These are phyloP conservation scores for Zaprionus kolodkinae DNA, from an alignment of 1,140 invertebrate genomes.

Conservation along the genomic window DNA sequence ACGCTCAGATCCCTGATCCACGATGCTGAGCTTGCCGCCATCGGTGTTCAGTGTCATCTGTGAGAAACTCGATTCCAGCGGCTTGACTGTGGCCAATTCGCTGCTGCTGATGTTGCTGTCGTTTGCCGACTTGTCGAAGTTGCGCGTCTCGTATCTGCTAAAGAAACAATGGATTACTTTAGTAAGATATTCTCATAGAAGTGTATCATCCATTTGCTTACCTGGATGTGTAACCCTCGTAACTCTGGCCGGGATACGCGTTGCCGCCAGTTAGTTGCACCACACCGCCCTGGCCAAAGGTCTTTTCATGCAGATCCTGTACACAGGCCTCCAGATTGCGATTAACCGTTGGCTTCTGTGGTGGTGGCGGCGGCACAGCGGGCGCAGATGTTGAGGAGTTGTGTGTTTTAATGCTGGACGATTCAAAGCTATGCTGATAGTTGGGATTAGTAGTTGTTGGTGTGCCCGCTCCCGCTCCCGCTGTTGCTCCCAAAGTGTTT, in stretches of 20 bases:
- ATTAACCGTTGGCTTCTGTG: constrained; percentile 70
- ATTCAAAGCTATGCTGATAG: constrained; percentile 80
- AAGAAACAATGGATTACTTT: constrained; percentile 2
- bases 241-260: constrained; percentile 84
- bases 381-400: constrained; percentile 56
- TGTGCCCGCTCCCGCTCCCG: constrained; percentile 46
- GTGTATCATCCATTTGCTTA: constrained; percentile 39
- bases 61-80: constrained; percentile 77
- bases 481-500: neutral
- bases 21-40: constrained; percentile 75
- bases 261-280: constrained; percentile 72
- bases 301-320: constrained; percentile 83
- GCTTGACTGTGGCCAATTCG: constrained; percentile 54
- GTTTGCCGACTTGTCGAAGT: constrained; percentile 74
- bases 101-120: constrained; percentile 60
- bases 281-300: constrained; percentile 81
- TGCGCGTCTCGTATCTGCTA: constrained; percentile 80
- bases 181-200: neutral
- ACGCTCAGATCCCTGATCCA: constrained; percentile 75
- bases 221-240: constrained; percentile 87
- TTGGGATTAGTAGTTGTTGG: constrained; percentile 78
- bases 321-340: constrained; percentile 83
- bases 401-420: constrained; percentile 73
- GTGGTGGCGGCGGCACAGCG: constrained; percentile 53
- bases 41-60: constrained; percentile 81